Evolutionary conservation across 2,797 vertebrate genomes (phyloP).

Genomic region (Argya squamiceps): DNA sequence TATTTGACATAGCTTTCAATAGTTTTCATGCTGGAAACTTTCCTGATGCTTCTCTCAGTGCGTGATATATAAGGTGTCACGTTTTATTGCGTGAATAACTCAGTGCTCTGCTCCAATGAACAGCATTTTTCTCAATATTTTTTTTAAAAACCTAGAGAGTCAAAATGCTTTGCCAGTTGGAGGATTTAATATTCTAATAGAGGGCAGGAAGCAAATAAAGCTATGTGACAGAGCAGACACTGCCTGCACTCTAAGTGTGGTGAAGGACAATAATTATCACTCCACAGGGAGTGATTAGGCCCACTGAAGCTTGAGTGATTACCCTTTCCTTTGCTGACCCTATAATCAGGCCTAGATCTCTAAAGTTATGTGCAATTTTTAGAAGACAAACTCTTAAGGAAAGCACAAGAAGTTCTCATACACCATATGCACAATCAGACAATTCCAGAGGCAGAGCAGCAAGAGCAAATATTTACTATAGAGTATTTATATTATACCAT

Average conservation of each 20-base stretch:
- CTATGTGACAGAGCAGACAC: conserved; percentile 41
- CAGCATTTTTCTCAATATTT: background rate
- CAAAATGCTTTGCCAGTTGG: background rate
- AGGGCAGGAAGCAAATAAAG: conserved; percentile 41
- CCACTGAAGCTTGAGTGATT: conserved; percentile 56
- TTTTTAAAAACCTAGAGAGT: background rate
- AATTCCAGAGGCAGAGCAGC: background rate
- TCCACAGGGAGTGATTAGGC: conserved; percentile 50
- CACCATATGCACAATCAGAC: rapidly evolving
- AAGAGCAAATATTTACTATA: background rate
- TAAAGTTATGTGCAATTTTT: conserved; percentile 16
- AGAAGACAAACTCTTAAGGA: background rate
- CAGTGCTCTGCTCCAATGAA: background rate
- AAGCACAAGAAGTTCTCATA: background rate
- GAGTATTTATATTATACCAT: background rate
- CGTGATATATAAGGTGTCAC: background rate
- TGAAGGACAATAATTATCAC: conserved; percentile 57
- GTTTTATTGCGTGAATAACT: background rate
- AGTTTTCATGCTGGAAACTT: conserved; percentile 56
- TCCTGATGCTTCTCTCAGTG: conserved; percentile 19
- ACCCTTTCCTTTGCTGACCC: conserved; percentile 42
- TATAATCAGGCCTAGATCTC: conserved; percentile 35
- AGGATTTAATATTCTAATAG: conserved; percentile 35
- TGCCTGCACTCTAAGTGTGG: background rate
- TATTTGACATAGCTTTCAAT: conserved; percentile 68